Conservation (phyloP, 2,113 vertebrate species). For the Sinocyclocheilus grahami region DNA sequence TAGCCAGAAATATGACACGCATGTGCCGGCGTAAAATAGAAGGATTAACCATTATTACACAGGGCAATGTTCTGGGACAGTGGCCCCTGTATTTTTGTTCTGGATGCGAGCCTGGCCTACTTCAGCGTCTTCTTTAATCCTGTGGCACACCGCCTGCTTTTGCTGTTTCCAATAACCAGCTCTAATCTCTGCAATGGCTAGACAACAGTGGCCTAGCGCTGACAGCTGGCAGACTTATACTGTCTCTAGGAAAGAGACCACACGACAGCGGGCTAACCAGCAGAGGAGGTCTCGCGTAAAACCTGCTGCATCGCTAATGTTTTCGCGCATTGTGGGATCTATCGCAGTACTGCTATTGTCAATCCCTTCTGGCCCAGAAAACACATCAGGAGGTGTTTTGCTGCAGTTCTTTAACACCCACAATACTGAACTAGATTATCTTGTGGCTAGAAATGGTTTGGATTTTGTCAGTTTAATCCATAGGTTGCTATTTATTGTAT, state of each 20-base stretch:
- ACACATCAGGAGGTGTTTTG: not conserved
- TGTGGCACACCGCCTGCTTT: conserved; percentile 27
- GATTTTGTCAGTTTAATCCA: not conserved
- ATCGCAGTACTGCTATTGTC: not conserved
- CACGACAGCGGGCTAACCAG: not conserved
- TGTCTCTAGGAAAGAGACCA: conserved; percentile 11
- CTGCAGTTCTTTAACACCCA: conserved; percentile 6
- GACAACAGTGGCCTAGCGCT: not conserved
- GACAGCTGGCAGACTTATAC: conserved; percentile 35
- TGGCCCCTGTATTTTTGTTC: conserved; percentile 8
- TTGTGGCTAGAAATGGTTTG: not conserved
- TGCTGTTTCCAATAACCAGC: conserved; percentile 27
- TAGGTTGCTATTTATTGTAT: not conserved
- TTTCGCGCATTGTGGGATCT: conserved; percentile 3
- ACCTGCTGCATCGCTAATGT: not conserved
- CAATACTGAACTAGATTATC: conserved; percentile 12
- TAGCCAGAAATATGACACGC: conserved; percentile 17
- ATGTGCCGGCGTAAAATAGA: conserved; percentile 29
- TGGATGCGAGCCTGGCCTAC: conserved; percentile 39
- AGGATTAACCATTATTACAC: conserved; percentile 38
- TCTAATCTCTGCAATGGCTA: conserved; percentile 35
- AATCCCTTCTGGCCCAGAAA: conserved; percentile 14
- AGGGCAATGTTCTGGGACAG: conserved; percentile 16
- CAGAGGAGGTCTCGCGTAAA: not conserved
- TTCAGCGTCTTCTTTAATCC: conserved; percentile 44